phyloP scores from a whole-genome alignment of 2,888 invertebrate species.

The Leptopterna dolabrata region DNA sequence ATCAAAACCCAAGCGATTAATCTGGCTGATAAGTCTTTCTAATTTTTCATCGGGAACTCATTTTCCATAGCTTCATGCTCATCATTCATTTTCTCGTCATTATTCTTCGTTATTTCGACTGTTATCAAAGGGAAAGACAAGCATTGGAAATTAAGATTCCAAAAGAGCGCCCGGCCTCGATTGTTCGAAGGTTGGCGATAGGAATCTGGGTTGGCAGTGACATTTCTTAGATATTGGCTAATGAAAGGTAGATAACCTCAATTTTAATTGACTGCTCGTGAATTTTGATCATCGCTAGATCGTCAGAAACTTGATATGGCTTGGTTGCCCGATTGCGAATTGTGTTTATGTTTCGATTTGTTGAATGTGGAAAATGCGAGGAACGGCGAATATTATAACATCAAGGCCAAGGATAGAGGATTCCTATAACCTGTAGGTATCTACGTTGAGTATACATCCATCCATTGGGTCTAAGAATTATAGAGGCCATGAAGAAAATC shows the following conservation, averaged over 20 bases:
- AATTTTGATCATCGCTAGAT: neutral
- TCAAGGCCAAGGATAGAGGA: too few relatives aligned
- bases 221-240: neutral
- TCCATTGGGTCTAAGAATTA: too few relatives aligned
- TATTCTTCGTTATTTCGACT: neutral
- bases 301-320: neutral
- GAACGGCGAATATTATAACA: too few relatives aligned
- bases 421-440: too few relatives aligned
- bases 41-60: conserved; percentile 14
- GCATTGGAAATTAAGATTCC: neutral
- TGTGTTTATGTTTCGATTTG: too few relatives aligned
- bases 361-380: too few relatives aligned
- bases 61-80: neutral
- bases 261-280: neutral
- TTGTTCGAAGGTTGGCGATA: neutral
- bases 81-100: conserved; percentile 10
- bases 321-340: too few relatives aligned
- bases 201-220: neutral
- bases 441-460: too few relatives aligned
- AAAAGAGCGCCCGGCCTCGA: neutral
- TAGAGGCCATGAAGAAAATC: too few relatives aligned
- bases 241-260: too few relatives aligned
- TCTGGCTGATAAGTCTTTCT: conserved; percentile 4
- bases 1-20: conserved; percentile 10
- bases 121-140: neutral